Evolutionary conservation across 2,113 vertebrate species (phyloP), one percentile per base, ranked within the genome.

Genomic region (Aspidoscelis tigris): DNA sequence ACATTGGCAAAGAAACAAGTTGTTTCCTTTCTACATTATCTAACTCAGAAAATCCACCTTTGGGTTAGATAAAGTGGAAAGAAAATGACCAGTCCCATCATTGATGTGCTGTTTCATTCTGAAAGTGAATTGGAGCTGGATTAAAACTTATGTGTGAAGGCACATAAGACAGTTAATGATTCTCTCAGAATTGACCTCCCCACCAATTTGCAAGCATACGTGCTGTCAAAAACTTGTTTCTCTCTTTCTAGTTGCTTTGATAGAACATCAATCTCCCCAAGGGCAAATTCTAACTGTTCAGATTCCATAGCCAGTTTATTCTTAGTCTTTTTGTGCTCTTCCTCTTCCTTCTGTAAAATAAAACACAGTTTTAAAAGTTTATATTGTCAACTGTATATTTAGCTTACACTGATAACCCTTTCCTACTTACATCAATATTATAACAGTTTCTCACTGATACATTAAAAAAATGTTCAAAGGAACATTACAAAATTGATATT

Each of bases 211-310:
- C 61, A 83, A 86, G 90, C 93, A 72, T 87, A 95, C 95, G 94
- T 92, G 75, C 92, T 92, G 64, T 95, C 92, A 88, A 95, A 95
- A 83, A 93, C 92, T 84, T 90, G 70, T 76, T 93, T 94, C 86
- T 95, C 93, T 79, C 92, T 92, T 69, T 93, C 88, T 84, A 95
- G 91, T 75, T 95, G 94, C 85, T 94, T 94, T 61, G 91, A 93
- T 4, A 95, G 85, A 58, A 95, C 86, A 16, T 95, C 94, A 61
- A 93, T 86, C 78, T 95, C 93, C 69, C 94, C 94, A 0, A 94
- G 93, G 33, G 94, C 93, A 90, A 95, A 95, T 43, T 95, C 91
- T 58, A 95, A 78, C 66, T 93, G 94, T 86, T 94, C 94, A 73
- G 93, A 90, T 88, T 94, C 93, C 72, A 91, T 91, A 82, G 91